These are phyloP conservation scores for Lutjanus argentimaculatus DNA, from an alignment of 2,797 vertebrate species.

Conservation along the genomic window DNA sequence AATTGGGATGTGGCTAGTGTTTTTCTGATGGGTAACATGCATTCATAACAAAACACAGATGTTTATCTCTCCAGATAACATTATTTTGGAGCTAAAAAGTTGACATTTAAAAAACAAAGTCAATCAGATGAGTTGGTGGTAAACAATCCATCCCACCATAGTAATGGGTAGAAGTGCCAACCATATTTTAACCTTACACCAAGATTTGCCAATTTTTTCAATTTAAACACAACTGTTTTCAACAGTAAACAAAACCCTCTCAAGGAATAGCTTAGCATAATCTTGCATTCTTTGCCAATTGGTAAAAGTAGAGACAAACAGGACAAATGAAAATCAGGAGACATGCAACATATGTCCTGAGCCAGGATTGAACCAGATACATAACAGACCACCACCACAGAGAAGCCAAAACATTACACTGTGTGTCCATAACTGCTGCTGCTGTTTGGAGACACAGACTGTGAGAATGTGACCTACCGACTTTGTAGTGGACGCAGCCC, in stretches of 20 bases:
- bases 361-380: not conserved
- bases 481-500: conserved; percentile 98
- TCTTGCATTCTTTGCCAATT: too few species aligned
- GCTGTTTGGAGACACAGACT: not conserved
- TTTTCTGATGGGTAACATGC: not conserved
- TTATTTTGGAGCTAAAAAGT: not conserved
- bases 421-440: not conserved
- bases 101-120: not conserved
- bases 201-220: not conserved
- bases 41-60: not conserved
- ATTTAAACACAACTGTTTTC: not conserved
- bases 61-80: not conserved
- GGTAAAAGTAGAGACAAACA: too few species aligned
- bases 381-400: not conserved
- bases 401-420: not conserved
- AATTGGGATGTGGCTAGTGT: not conserved
- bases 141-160: too few species aligned
- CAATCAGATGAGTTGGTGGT: not conserved
- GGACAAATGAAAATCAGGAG: too few species aligned
- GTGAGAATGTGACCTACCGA: conserved; percentile 88
- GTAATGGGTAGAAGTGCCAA: too few species aligned
- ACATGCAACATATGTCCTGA: not conserved
- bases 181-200: too few species aligned
- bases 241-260: not conserved
- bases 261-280: not conserved